Percentiles rank a stretch among this genome's conserved stretches.
These are phyloP conservation scores for Drosophila tani DNA, from an alignment of 1,140 invertebrate genomes.

Conservation along the genomic window DNA sequence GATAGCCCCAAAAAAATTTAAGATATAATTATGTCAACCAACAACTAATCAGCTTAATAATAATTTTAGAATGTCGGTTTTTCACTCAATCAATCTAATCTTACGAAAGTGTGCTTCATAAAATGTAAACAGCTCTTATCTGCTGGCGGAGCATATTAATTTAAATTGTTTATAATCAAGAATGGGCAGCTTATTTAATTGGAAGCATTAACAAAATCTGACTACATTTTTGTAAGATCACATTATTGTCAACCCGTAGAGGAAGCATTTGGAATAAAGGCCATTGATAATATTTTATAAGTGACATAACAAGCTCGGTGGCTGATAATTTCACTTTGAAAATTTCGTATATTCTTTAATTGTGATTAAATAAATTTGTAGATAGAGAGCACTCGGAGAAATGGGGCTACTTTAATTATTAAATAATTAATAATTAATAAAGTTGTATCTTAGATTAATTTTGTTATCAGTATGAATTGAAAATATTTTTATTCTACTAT, in stretches of 20 bases:
- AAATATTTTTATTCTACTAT: too few relatives aligned
- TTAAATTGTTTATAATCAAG: not conserved
- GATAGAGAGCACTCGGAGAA: not conserved
- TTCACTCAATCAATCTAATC: constrained; percentile 23
- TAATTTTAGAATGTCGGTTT: not conserved
- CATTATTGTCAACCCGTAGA: not conserved
- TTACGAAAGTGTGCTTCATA: not conserved
- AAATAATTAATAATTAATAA: too few relatives aligned
- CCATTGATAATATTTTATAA: not conserved
- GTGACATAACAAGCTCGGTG: not conserved
- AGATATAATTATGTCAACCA: constrained; percentile 3
- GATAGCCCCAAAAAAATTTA: not conserved
- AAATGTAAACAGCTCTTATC: constrained; percentile 18
- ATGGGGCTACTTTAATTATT: not conserved
- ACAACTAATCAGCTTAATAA: constrained; percentile 1
- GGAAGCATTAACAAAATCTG: not conserved
- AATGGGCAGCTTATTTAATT: not conserved
- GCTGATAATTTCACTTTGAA: not conserved
- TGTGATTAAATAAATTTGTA: not conserved
- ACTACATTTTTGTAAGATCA: not conserved
- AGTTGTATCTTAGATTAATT: too few relatives aligned
- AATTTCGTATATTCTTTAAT: not conserved
- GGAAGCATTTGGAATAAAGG: not conserved
- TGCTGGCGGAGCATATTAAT: not conserved
- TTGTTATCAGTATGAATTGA: too few relatives aligned